phyloP scores from a whole-genome alignment of 2,113 vertebrate genomes.

The Nannobrachium achirus region DNA sequence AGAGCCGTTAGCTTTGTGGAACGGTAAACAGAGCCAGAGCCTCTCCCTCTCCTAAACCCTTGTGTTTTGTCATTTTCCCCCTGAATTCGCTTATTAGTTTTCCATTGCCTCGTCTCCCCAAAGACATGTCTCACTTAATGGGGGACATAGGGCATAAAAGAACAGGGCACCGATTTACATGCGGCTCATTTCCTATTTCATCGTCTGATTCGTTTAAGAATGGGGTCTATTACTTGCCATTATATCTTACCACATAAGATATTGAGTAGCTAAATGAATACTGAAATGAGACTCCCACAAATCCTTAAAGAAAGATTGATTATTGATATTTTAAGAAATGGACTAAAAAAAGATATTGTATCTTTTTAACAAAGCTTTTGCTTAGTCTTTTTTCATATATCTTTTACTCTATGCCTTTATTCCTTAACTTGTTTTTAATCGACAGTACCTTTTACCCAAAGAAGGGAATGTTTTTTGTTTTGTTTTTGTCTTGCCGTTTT shows the following conservation, averaged over 20 bases:
- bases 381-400: no score
- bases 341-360: no score
- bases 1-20: constrained; percentile 82
- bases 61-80: constrained; percentile 67
- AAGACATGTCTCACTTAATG: constrained; percentile 60
- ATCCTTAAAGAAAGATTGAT: no score
- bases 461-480: no score
- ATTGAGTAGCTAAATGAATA: not conserved
- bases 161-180: constrained; percentile 2
- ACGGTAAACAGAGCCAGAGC: constrained; percentile 74
- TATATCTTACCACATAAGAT: constrained; percentile 7
- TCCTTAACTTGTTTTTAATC: no score
- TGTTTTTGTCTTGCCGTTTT: no score
- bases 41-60: constrained; percentile 65
- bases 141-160: constrained; percentile 23
- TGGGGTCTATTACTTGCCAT: constrained; percentile 12
- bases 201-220: constrained; percentile 33
- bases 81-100: constrained; percentile 70
- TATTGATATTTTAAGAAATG: no score
- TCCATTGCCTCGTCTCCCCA: constrained; percentile 57
- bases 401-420: no score
- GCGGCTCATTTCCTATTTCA: constrained; percentile 36
- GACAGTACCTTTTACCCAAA: no score
- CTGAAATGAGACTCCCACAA: no score
- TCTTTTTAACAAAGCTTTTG: no score